Evolutionary conservation across 2,888 invertebrate species (phyloP).

Genomic region (Callimorpha dominula): DNA sequence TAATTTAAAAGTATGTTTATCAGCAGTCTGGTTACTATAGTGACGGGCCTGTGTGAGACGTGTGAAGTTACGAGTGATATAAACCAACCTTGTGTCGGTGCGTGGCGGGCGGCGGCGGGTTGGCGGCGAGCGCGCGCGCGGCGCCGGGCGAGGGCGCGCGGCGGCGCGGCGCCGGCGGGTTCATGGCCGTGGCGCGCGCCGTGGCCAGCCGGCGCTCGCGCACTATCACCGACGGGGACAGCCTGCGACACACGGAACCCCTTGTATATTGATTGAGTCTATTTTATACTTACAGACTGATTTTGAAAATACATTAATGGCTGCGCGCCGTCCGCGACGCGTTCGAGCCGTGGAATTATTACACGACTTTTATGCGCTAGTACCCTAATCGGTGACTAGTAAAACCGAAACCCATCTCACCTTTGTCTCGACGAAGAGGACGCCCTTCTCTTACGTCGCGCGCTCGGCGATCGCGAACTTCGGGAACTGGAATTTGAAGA

Average conservation of each 20-base stretch:
- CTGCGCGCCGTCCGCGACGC: background rate
- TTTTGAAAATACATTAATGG: background rate
- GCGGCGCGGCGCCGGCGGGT: slow-evolving; percentile 90
- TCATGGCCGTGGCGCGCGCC: slow-evolving; percentile 91
- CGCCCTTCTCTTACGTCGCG: slow-evolving; percentile 77
- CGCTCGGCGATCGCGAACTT: slow-evolving; percentile 77
- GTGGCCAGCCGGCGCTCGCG: slow-evolving; percentile 88
- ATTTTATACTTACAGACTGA: background rate
- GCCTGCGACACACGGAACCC: slow-evolving; percentile 53
- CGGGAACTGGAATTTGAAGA: slow-evolving; percentile 87
- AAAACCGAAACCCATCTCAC: slow-evolving; percentile 59
- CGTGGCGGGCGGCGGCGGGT: slow-evolving; percentile 85
- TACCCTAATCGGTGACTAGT: slow-evolving; percentile 8
- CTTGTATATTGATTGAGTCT: background rate
- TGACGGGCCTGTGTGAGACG: too few species aligned
- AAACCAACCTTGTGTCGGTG: slow-evolving; percentile 81
- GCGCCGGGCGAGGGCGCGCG: slow-evolving; percentile 80
- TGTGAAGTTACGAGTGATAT: too few species aligned
- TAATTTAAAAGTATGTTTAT: too few species aligned
- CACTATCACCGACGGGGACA: slow-evolving; percentile 89
- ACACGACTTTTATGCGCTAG: background rate
- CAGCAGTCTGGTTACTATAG: too few species aligned
- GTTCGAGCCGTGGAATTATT: background rate
- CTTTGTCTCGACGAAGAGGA: slow-evolving; percentile 82
- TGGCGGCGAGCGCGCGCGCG: slow-evolving; percentile 85